A percentile compares a stretch with the other conserved stretches of the same genome.
phyloP scores from a whole-genome alignment of 2,797 vertebrate genomes.

The Clarias fuscus region DNA sequence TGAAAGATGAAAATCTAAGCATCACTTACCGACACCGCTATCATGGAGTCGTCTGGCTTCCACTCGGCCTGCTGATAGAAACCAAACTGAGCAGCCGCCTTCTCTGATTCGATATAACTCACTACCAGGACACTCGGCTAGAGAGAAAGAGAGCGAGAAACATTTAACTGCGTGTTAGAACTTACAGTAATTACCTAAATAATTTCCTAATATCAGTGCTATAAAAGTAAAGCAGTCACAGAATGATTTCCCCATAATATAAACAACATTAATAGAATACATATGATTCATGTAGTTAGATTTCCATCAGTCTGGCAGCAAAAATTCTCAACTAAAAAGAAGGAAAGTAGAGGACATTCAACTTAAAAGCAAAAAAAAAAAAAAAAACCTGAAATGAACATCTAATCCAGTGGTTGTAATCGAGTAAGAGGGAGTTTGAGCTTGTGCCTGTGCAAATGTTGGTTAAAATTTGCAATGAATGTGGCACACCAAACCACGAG shows the following conservation, averaged over 20 bases:
- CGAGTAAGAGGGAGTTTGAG: too few species aligned
- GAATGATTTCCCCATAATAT: too few species aligned
- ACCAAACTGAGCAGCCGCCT: conserved; percentile 90
- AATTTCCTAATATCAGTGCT: neutral
- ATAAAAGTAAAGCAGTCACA: neutral
- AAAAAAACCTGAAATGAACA: neutral
- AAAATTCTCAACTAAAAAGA: neutral
- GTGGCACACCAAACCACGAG: too few species aligned
- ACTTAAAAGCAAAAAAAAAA: too few species aligned
- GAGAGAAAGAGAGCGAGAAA: conserved; percentile 24
- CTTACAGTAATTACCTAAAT: neutral
- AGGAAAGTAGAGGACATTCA: neutral
- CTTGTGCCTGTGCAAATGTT: too few species aligned
- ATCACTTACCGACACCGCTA: conserved; percentile 92
- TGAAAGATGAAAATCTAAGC: neutral
- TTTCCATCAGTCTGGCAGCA: too few species aligned
- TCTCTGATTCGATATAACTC: conserved; percentile 91
- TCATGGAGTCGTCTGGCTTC: conserved; percentile 92
- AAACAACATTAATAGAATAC: too few species aligned
- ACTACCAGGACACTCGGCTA: conserved; percentile 96
- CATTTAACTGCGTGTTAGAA: too few species aligned
- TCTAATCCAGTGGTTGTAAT: neutral
- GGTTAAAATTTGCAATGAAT: too few species aligned
- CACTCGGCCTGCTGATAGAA: conserved; percentile 90
- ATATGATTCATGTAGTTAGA: too few species aligned